phyloP scores from a whole-genome alignment of 2,797 vertebrate species.

The Euthynnus affinis region DNA sequence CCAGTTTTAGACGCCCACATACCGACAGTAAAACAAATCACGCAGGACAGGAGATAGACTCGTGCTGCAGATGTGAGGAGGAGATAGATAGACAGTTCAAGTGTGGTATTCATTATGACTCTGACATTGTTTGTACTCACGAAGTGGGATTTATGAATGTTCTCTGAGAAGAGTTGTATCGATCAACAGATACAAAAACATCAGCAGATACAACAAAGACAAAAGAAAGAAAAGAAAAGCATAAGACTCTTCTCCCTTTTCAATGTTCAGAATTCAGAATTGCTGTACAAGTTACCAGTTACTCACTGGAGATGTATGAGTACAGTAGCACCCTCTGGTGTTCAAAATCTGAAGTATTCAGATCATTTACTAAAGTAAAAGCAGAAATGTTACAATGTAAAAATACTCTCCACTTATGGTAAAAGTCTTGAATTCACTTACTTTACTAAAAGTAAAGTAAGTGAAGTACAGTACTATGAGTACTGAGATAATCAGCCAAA shows the following conservation, averaged over 20 bases:
- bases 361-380: background rate
- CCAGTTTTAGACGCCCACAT: constrained; percentile 48
- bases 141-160: constrained; percentile 52
- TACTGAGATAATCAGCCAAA: background rate
- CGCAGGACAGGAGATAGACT: constrained; percentile 40
- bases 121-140: constrained; percentile 32
- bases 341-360: constrained; percentile 15
- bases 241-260: constrained; percentile 22
- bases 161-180: constrained; percentile 22
- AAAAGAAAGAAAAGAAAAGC: background rate
- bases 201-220: constrained; percentile 34
- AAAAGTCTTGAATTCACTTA: background rate
- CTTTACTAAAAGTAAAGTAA: background rate
- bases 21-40: constrained; percentile 67
- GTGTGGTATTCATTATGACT: constrained; percentile 46
- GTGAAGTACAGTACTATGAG: background rate
- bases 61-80: constrained; percentile 54
- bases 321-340: constrained; percentile 77
- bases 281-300: constrained; percentile 26
- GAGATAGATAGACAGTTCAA: constrained; percentile 9
- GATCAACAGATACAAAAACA: constrained; percentile 15
- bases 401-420: background rate
- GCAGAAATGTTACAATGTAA: background rate
- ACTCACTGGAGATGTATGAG: constrained; percentile 13
- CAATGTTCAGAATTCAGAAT: constrained; percentile 9